phyloP scores from a whole-genome alignment of 2,797 vertebrate species.

The Malacoraja senta region DNA sequence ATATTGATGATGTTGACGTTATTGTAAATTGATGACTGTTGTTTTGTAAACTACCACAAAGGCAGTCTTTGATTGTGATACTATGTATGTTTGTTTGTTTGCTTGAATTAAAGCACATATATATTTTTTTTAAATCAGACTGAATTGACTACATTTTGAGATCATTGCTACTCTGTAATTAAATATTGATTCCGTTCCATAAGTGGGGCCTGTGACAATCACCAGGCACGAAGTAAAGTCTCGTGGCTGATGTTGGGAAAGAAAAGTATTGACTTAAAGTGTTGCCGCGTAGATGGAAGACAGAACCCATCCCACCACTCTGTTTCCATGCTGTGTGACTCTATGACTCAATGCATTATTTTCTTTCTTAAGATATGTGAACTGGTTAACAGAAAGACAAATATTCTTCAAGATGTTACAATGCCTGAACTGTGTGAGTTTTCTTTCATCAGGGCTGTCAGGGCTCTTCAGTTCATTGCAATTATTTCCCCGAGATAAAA shows the following conservation, averaged over 20 bases:
- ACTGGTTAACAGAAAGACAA: not conserved
- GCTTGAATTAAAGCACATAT: too few species aligned
- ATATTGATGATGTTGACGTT: too few species aligned
- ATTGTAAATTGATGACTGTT: too few species aligned
- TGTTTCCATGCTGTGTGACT: too few species aligned
- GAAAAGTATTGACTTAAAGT: not conserved
- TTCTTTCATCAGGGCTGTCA: not conserved
- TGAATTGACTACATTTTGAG: too few species aligned
- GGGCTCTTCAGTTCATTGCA: not conserved
- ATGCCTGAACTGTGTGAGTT: too few species aligned
- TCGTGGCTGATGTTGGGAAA: not conserved
- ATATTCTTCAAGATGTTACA: not conserved
- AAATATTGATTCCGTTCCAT: slow-evolving; percentile 24
- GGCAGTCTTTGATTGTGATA: too few species aligned
- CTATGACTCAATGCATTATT: too few species aligned
- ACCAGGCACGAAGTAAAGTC: not conserved
- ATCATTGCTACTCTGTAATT: slow-evolving; percentile 4
- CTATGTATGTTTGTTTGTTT: too few species aligned
- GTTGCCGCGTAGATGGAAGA: not conserved
- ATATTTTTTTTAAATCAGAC: too few species aligned
- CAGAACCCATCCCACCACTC: not conserved
- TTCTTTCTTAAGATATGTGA: not conserved
- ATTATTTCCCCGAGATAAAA: not conserved
- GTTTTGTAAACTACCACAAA: too few species aligned
- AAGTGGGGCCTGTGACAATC: not conserved